Percentiles rank a stretch among this genome's conserved stretches.
Conservation (phyloP, 1,140 invertebrate genomes). For the Danaus plexippus region DNA sequence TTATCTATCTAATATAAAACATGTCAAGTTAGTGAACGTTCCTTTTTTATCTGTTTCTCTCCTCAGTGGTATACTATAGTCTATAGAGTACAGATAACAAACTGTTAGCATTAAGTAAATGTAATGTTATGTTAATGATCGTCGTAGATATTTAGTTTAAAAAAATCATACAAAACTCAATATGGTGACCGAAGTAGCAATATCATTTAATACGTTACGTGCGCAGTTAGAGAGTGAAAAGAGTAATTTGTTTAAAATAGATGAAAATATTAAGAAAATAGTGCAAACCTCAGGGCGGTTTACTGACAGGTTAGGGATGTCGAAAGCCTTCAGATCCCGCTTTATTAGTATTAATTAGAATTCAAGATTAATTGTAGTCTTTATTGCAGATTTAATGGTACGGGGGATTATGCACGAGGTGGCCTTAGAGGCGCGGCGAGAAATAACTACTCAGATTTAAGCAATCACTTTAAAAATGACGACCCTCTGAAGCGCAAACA, state of each 20-base stretch:
- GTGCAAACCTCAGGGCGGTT: conserved; percentile 64
- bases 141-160: conserved; percentile 16
- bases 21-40: too few relatives aligned
- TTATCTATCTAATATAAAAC: too few relatives aligned
- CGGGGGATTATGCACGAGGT: conserved; percentile 53
- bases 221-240: conserved; percentile 65
- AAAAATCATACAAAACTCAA: conserved; percentile 22
- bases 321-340: neutral
- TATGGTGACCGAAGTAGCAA: conserved; percentile 66
- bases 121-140: conserved; percentile 9
- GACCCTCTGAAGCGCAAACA: conserved; percentile 61
- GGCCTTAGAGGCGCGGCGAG: conserved; percentile 36
- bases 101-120: conserved; percentile 8
- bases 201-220: conserved; percentile 63
- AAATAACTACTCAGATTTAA: conserved; percentile 45
- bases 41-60: neutral
- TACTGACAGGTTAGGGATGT: conserved; percentile 58
- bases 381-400: conserved; percentile 53
- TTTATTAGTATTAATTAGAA: conserved; percentile 17
- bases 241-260: conserved; percentile 65
- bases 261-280: conserved; percentile 69
- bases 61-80: neutral
- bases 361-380: conserved; percentile 10
- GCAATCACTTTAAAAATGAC: conserved; percentile 52
- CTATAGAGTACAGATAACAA: conserved; percentile 4